Evolutionary conservation across 2,888 invertebrate species (phyloP), one percentile per base, ranked within the genome.

Genomic region (Leptodirus hochenwartii): DNA sequence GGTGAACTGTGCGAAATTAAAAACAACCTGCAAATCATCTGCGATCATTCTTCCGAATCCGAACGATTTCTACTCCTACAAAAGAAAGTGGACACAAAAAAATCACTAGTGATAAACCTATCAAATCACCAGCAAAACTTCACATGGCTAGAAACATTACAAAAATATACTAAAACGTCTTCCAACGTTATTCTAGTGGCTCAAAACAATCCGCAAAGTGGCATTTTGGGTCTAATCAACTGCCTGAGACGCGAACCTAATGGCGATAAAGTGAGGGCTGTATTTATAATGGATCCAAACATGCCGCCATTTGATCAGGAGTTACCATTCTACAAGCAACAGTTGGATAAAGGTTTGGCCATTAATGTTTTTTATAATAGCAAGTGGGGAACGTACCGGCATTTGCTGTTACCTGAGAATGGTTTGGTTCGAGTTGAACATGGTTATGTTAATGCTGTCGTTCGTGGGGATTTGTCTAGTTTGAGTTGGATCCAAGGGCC

Each of bases 161-260:
- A 51, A 40, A 41, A 41, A 28, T 38, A 33, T n/a, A 11, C 10
- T 8, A 6, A 25, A 11, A 8, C 8, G n/a, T 9, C n/a, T 8
- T n/a, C n/a, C 25, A 8, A 9, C 25, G 45, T 69, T 8, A 20
- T 20, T n/a, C 2, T 34, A 4, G 8, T 20, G 11, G 27, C 32
- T 8, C 35, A 62, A 36, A 64, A 68, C 37, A 69, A 72, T 30
- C 58, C 61, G 5, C 58, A 69, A 8, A 78, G 66, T 45, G 91
- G 93, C 13, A 58, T 88, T 2, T 50, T 88, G 13, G 93, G 91
- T 6, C 55, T 91, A 30, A 69, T 82, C 0, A 88, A 88, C 43
- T 91, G 90, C 50, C 52, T 93, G 17, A 64, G 77, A 33, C 74
- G 65, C 41, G 90, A 90, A 47, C 26, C 36, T 3, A 25, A 30